Evolutionary conservation across 2,888 invertebrate genomes (phyloP).

Genomic region (Hoplodrina ambigua): DNA sequence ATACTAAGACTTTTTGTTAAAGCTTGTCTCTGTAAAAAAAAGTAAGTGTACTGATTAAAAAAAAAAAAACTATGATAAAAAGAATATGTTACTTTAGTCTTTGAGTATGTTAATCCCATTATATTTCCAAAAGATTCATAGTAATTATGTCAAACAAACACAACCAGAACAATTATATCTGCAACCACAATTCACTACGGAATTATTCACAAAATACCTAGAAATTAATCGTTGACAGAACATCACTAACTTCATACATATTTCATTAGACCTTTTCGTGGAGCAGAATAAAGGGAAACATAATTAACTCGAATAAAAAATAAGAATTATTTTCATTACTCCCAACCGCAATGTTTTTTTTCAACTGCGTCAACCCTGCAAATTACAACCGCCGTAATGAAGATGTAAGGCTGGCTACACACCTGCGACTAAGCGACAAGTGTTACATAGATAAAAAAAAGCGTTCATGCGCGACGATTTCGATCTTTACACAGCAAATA

Average conservation of each 20-base stretch:
- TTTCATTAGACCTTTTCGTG: conserved; percentile 50
- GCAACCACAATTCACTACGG: conserved; percentile 19
- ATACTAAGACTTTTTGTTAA: too few relatives aligned
- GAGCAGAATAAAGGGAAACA: conserved; percentile 48
- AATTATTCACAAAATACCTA: conserved; percentile 33
- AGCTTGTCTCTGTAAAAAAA: too few relatives aligned
- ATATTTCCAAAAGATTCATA: too few relatives aligned
- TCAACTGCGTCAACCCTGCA: conserved; percentile 53
- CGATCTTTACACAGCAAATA: too few relatives aligned
- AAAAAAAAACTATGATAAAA: too few relatives aligned
- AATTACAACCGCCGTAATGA: conserved; percentile 63
- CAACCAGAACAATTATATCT: background rate
- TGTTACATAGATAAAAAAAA: background rate
- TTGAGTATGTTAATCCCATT: too few relatives aligned
- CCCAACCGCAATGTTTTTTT: conserved; percentile 47
- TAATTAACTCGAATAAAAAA: conserved; percentile 55
- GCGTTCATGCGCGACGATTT: too few relatives aligned
- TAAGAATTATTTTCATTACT: conserved; percentile 58
- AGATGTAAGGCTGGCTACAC: conserved; percentile 40
- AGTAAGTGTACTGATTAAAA: too few relatives aligned
- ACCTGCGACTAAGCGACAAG: conserved; percentile 6
- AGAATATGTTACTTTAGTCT: too few relatives aligned
- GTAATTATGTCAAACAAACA: too few relatives aligned
- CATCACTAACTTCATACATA: conserved; percentile 48
- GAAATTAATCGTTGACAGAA: conserved; percentile 40